These are phyloP conservation scores for Pteruthius melanotis DNA, from an alignment of 2,113 vertebrate species.

Conservation along the genomic window DNA sequence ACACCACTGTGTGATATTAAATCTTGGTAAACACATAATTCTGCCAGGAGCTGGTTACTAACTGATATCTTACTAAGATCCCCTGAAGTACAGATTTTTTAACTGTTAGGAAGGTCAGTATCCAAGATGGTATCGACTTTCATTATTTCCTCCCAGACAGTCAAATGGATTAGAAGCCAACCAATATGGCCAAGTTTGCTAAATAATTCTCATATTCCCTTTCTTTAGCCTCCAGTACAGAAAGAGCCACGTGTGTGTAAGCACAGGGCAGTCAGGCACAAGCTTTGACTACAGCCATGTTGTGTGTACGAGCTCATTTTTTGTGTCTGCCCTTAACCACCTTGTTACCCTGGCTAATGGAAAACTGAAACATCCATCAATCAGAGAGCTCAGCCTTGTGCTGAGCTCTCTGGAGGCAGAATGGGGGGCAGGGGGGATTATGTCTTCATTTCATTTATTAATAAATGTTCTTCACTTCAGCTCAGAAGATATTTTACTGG, in stretches of 20 bases:
- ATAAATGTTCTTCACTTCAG: background rate
- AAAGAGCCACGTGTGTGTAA: accelerated
- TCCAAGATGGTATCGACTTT: background rate
- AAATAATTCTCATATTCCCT: background rate
- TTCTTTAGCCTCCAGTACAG: background rate
- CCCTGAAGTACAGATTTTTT: constrained; percentile 1
- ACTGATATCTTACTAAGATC: background rate
- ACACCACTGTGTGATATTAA: background rate
- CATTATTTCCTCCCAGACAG: constrained; percentile 4
- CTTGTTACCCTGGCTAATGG: background rate
- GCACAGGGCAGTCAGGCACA: background rate
- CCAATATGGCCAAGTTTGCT: background rate
- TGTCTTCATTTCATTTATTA: background rate
- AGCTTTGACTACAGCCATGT: background rate
- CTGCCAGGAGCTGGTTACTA: background rate
- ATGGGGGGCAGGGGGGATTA: accelerated
- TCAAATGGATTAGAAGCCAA: background rate
- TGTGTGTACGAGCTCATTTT: background rate
- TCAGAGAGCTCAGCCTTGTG: background rate
- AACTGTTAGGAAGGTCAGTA: background rate
- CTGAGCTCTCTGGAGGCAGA: background rate
- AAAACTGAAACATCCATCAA: background rate
- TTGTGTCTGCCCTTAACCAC: background rate
- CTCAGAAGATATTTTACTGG: background rate
- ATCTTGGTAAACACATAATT: background rate